phyloP scores from a whole-genome alignment of 2,797 vertebrate genomes.

The Enteromius trimaculatus region DNA sequence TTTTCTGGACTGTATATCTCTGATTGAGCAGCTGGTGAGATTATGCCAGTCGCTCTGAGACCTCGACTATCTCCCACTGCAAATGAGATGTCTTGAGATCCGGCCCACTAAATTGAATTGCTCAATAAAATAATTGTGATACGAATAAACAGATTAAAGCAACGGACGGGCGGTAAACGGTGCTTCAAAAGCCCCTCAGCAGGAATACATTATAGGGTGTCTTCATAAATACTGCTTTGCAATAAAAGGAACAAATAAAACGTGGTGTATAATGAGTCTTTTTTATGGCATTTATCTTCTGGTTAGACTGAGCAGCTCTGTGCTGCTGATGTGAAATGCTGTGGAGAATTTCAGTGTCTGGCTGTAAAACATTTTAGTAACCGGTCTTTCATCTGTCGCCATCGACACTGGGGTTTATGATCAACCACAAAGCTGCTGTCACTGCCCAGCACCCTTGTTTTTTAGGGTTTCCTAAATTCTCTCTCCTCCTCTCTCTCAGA shows the following conservation, averaged over 20 bases:
- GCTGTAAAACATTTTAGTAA: slow-evolving; percentile 56
- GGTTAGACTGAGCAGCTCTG: slow-evolving; percentile 25
- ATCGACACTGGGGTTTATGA: slow-evolving; percentile 54
- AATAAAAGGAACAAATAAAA: slow-evolving; percentile 56
- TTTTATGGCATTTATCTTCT: slow-evolving; percentile 44
- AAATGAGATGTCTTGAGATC: slow-evolving; percentile 53
- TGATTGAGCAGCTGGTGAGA: slow-evolving; percentile 44
- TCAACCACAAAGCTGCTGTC: slow-evolving; percentile 38
- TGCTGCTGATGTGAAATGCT: slow-evolving; percentile 25
- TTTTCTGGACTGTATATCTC: slow-evolving; percentile 25
- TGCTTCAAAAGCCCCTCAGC: slow-evolving; percentile 44
- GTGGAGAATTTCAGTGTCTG: slow-evolving; percentile 32
- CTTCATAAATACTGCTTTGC: slow-evolving; percentile 50
- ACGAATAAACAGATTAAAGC: slow-evolving; percentile 78
- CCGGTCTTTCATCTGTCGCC: slow-evolving; percentile 52
- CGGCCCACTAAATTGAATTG: slow-evolving; percentile 71
- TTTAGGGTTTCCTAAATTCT: slow-evolving; percentile 25
- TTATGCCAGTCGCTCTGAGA: slow-evolving; percentile 48
- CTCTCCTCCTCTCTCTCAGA: slow-evolving; percentile 74
- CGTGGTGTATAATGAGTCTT: slow-evolving; percentile 29
- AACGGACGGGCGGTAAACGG: slow-evolving; percentile 61
- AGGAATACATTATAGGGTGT: slow-evolving; percentile 44
- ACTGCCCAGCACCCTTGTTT: slow-evolving; percentile 35
- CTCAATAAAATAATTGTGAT: slow-evolving; percentile 75
- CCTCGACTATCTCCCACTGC: slow-evolving; percentile 44